Evolutionary conservation across 1,140 invertebrate species (phyloP), one percentile per base, ranked within the genome.

Genomic region (Drosophila melanica): DNA sequence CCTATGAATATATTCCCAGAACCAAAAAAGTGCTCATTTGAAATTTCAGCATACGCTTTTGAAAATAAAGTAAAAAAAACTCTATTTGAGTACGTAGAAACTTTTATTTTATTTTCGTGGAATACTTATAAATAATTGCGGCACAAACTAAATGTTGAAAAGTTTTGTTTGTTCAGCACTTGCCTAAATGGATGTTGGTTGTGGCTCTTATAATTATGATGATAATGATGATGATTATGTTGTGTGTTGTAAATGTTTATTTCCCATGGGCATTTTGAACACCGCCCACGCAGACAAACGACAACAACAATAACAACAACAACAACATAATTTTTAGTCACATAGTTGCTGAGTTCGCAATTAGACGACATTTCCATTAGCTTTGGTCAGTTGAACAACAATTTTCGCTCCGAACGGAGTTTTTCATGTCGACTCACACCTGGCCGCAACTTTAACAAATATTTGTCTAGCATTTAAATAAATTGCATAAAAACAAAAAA

Each of bases 351-450:
- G 18, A 37, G 58, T 57, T 71, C 45, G 80, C 79, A 82, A 82
- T 82, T 84, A 84, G 79, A 79, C 63, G 75, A 39, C 41, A 79
- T 72, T 82, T 79, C 55, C 80, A 84, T 82, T 82, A 68, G 79
- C 47, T 66, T 68, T 71, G 63, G 64, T 35, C 45, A 71, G 58
- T 79, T 71, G 63, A 67, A 74, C 35, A 45, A 18, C 12, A 54
- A 44, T 63, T 77, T 50, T 68, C 27, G 20, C 55, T 42, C 0
- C 7, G 3, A 7, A 5, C 30, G 30, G 9, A 35, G 9, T 37
- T 37, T 60, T 54, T 9, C 30, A 35, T 53, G 48, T 53, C 53
- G 9, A 16, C 42, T 63, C 70, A 70, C 80, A 79, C 80, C 80
- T 82, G 76, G 72, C 71, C 80, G 71, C 66, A 79, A 64, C 72